phyloP scores from a whole-genome alignment of 2,888 invertebrate genomes.

The Agrypnus murinus region DNA sequence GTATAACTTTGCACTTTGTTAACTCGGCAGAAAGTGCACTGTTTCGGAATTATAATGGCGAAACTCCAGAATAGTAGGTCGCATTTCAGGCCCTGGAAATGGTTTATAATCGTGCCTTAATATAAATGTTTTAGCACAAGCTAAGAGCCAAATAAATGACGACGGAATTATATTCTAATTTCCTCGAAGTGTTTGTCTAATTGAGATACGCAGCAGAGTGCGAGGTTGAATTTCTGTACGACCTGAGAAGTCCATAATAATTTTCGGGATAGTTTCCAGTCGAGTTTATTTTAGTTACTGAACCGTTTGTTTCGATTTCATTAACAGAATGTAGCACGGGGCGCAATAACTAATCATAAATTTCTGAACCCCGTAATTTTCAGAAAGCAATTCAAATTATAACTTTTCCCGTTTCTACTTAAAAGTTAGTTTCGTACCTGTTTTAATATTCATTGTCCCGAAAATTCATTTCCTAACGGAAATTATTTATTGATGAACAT shows the following conservation, averaged over 20 bases:
- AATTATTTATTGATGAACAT: constrained; percentile 26
- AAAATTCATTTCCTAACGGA: constrained; percentile 27
- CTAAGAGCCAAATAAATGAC: constrained; percentile 60
- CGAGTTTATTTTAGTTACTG: constrained; percentile 39
- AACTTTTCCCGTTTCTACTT: constrained; percentile 21
- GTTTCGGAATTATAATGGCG: constrained; percentile 69
- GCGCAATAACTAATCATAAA: constrained; percentile 29
- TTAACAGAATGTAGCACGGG: constrained; percentile 31
- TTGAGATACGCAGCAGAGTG: constrained; percentile 39
- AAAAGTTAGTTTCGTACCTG: constrained; percentile 24
- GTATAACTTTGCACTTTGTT: constrained; percentile 69
- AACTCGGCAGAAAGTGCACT: constrained; percentile 67
- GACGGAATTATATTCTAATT: constrained; percentile 61
- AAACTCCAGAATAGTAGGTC: constrained; percentile 67
- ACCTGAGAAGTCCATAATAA: constrained; percentile 36
- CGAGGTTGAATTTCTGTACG: constrained; percentile 25
- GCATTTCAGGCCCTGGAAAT: constrained; percentile 61
- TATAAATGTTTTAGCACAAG: constrained; percentile 60
- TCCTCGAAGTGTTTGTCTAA: constrained; percentile 48
- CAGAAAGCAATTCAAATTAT: constrained; percentile 25
- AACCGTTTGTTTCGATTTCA: constrained; percentile 42
- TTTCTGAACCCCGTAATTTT: constrained; percentile 28
- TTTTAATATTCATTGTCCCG: constrained; percentile 29
- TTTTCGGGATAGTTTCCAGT: constrained; percentile 42
- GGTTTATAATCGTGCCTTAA: constrained; percentile 62